phyloP scores from a whole-genome alignment of 2,888 invertebrate genomes.

The Phengaris arion region DNA sequence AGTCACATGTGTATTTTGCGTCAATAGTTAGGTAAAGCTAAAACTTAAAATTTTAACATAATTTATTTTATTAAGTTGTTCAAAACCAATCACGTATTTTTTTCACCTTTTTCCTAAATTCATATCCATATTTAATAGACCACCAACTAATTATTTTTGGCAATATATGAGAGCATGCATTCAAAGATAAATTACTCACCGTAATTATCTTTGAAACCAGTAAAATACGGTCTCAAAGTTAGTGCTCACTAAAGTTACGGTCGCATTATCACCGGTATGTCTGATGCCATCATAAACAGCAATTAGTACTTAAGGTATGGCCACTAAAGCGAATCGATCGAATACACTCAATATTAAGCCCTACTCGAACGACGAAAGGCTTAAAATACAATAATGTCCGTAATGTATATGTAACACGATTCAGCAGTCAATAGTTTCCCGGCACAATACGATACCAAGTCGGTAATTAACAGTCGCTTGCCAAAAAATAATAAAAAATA shows the following conservation, averaged over 20 bases:
- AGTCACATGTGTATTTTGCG: neutral
- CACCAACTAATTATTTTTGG: neutral
- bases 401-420: slow-evolving; percentile 28
- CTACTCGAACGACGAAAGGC: slow-evolving; percentile 7
- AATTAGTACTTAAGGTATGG: slow-evolving; percentile 32
- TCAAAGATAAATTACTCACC: neutral
- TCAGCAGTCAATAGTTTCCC: slow-evolving; percentile 30
- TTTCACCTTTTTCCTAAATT: too few relatives aligned
- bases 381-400: neutral
- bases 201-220: slow-evolving; percentile 22
- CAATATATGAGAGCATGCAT: neutral
- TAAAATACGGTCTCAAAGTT: slow-evolving; percentile 21
- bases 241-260: slow-evolving; percentile 28
- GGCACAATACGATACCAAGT: slow-evolving; percentile 34
- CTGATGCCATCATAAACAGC: slow-evolving; percentile 32
- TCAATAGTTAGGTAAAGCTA: neutral
- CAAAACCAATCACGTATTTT: too few relatives aligned
- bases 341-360: slow-evolving; percentile 20
- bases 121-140: neutral
- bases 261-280: slow-evolving; percentile 26
- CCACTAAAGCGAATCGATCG: slow-evolving; percentile 27
- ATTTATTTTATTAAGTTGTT: too few relatives aligned
- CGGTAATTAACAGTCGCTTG: slow-evolving; percentile 36
- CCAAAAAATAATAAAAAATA: slow-evolving; percentile 31
- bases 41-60: neutral